Evolutionary conservation across 2,113 vertebrate species (phyloP).

Genomic region (Sander vitreus): DNA sequence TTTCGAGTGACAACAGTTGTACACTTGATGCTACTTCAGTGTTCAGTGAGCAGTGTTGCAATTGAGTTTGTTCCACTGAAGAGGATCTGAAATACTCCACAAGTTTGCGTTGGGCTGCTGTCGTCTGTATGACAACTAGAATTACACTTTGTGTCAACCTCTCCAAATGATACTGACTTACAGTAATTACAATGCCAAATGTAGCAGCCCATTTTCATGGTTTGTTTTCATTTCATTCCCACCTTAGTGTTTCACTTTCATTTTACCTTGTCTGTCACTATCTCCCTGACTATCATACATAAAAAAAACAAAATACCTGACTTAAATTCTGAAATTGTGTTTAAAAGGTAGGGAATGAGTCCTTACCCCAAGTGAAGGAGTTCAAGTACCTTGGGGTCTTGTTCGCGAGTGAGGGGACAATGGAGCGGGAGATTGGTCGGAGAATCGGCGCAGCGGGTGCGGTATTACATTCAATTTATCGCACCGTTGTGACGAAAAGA

Average conservation of each 20-base stretch:
- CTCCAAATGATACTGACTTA: conserved; percentile 54
- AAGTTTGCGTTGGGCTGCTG: conserved; percentile 63
- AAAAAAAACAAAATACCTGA: background rate
- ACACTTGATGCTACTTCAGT: conserved; percentile 76
- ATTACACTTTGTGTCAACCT: conserved; percentile 66
- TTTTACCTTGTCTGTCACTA: conserved; percentile 10
- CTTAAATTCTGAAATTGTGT: background rate
- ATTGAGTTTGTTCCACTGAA: conserved; percentile 80
- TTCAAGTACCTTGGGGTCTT: too few species aligned
- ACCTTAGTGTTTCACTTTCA: conserved; percentile 29
- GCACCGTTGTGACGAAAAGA: too few species aligned
- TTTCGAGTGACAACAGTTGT: conserved; percentile 73
- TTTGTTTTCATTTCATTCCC: conserved; percentile 52
- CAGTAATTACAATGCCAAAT: conserved; percentile 71
- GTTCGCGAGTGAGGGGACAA: too few species aligned
- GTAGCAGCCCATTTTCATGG: conserved; percentile 46
- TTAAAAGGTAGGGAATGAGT: too few species aligned
- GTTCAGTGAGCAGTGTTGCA: conserved; percentile 75
- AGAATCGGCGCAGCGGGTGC: too few species aligned
- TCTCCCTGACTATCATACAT: background rate
- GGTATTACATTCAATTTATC: too few species aligned
- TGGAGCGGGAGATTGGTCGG: too few species aligned
- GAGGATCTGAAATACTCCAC: conserved; percentile 70
- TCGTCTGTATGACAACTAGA: conserved; percentile 62
- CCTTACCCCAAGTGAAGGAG: too few species aligned